Base-by-base conservation (phyloP, 2,797 vertebrate genomes). In the Gymnodraco acuticeps region DNA sequence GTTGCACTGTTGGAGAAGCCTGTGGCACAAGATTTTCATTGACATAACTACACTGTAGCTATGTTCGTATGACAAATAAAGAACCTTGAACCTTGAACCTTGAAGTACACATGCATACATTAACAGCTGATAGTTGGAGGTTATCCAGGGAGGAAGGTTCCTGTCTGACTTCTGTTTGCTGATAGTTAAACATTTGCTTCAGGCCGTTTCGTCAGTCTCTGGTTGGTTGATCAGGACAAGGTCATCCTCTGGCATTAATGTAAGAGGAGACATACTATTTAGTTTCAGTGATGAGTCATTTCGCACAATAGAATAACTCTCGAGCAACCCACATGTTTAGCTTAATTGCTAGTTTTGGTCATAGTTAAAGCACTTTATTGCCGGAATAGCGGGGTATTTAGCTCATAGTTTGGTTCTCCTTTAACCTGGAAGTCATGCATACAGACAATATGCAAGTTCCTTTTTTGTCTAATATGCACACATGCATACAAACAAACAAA, bases 381-480 rank as follows among this genome's bases (percentile, higher is more conserved):
- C 42, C 71, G 6, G 42, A 56, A 19, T 42, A 41, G 31, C 11
- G 9, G 8, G 16, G n/a, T 56, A 51, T 81, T 45, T 23, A 31
- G 7, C 17, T 14, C n/a, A 15, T n/a, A 55, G 20, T 11, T 64
- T 63, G 20, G 52, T 42, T 69, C 33, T 52, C 41, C 19, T 19
- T 69, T 74, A 53, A 64, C 46, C 19, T 70, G 31, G 13, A 59
- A 68, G 63, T 74, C 66, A 64, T 56, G n/a, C 17, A 54, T 55
- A 46, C 20, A n/a, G 20, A 72, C 58, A 47, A 38, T 27, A 55
- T 1, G 17, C 3, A 1, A 19, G 5, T 59, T 60, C 0, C 42
- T 62, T 70, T 84, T 62, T 50, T 47, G 4, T 55, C n/a, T 43
- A 14, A 31, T 19, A 64, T 3, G 10, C 4, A 12, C 15, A 13